Conservation (phyloP, 2,888 invertebrate species). For the Cheilosia vulpina region DNA sequence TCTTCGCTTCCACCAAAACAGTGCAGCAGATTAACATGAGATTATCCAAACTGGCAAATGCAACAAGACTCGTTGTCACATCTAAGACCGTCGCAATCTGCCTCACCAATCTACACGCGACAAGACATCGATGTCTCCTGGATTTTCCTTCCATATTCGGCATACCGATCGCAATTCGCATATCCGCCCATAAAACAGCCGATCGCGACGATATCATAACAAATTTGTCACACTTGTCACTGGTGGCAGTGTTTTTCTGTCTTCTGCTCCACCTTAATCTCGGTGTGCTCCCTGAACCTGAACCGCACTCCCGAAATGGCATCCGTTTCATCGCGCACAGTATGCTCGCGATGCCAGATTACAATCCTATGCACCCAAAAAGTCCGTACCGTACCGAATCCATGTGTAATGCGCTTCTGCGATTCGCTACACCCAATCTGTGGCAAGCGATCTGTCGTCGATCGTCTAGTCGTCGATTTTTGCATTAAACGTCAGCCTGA, state of each 20-base stretch:
- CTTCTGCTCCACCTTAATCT: conserved; percentile 70
- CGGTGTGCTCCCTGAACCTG: conserved; percentile 67
- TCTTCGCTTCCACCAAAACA: background rate
- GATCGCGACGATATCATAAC: conserved; percentile 69
- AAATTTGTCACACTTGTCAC: conserved; percentile 75
- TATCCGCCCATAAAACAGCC: conserved; percentile 30
- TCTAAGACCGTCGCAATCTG: background rate
- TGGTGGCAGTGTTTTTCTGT: conserved; percentile 63
- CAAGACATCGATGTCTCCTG: conserved; percentile 15
- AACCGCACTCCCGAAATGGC: conserved; percentile 69
- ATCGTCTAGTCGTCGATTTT: conserved; percentile 74
- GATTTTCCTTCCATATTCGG: conserved; percentile 50
- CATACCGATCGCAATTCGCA: conserved; percentile 34
- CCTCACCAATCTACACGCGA: conserved; percentile 30
- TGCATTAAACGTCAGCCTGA: conserved; percentile 72
- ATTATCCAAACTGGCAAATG: background rate
- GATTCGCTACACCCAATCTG: conserved; percentile 47
- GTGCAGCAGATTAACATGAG: background rate
- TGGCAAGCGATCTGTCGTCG: conserved; percentile 69
- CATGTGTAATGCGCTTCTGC: conserved; percentile 30
- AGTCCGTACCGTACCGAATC: background rate
- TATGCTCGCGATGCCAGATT: conserved; percentile 72
- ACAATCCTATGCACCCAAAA: conserved; percentile 65
- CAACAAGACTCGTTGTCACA: background rate
- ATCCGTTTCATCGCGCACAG: conserved; percentile 68